Evolutionary conservation across 2,888 invertebrate genomes (phyloP), one percentile per base, ranked within the genome.

Genomic region (Cryptops parisi): DNA sequence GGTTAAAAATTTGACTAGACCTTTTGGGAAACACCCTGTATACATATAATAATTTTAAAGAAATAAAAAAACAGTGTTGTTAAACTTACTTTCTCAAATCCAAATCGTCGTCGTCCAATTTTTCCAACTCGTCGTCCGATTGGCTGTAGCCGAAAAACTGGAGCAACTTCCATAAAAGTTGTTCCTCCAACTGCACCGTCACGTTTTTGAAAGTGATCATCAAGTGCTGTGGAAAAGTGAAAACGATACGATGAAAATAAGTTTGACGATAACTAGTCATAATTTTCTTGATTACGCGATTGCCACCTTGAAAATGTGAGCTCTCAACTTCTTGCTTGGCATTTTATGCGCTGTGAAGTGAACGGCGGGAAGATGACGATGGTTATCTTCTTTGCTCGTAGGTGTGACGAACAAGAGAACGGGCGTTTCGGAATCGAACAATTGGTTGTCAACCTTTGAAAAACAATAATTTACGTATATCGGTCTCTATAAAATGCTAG

Each of bases 151-250:
- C 47, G 43, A 61, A 58, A 60, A 72, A 71, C 55, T 73, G 70
- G 39, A 76, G 65, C 50, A 87, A 66, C 67, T 86, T 83, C 60
- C 85, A 73, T 26, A 90, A 73, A 26, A 89, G 70, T 54, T 78
- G 76, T 68, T 98, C 97, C 65, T 98, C 97, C 12, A 98, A 72
- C 55, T 86, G 79, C 9, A 94, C 73, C 39, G 84, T 84, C 55
- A 93, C 74, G 52, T 89, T 87, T 51, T 86, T 82, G 53, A 93
- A 72, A 57, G 81, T 80, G 15, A 94, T 74, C 21, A 84, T 79
- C 54, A 93, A 72, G 68, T 90, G 84, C 72, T 80, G 65, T 55
- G 70, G 68, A 54, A 59, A 33, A 39, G 50, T 55, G 55, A 27
- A 49, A 40, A 44, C 46, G 21, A 40, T 17, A 21, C 6, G 39